These are phyloP conservation scores for Toxostoma redivivum DNA, from an alignment of 2,113 vertebrate genomes.

Conservation along the genomic window DNA sequence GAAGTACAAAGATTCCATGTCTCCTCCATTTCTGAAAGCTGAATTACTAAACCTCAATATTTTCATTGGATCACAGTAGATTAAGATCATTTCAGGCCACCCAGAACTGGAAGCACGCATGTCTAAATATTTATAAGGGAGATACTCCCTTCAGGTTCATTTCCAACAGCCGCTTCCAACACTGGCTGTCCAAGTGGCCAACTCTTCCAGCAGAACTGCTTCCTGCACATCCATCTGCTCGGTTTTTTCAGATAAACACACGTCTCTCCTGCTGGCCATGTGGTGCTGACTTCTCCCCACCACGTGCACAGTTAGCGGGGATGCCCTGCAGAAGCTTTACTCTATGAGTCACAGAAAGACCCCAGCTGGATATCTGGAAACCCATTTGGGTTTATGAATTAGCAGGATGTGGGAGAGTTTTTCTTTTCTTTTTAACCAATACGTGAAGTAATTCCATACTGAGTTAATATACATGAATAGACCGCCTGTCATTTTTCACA, in stretches of 20 bases:
- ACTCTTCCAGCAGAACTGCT: not conserved
- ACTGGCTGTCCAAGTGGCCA: slow-evolving; percentile 23
- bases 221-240: slow-evolving; percentile 37
- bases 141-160: not conserved
- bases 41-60: not conserved
- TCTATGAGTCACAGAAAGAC: not conserved
- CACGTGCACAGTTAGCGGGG: not conserved
- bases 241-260: not conserved
- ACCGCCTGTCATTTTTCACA: not conserved
- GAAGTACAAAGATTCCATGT: not conserved
- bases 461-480: not conserved
- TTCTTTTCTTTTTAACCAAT: not conserved
- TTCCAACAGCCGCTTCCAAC: not conserved
- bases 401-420: not conserved
- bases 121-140: slow-evolving; percentile 36
- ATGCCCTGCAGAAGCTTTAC: slow-evolving; percentile 6
- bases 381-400: not conserved
- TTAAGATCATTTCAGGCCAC: not conserved
- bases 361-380: not conserved
- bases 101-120: not conserved
- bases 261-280: not conserved
- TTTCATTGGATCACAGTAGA: not conserved
- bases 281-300: not conserved
- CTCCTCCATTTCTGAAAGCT: not conserved
- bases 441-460: not conserved